Percentiles rank a stretch among this genome's conserved stretches.
Evolutionary conservation across 2,113 vertebrate genomes (phyloP).

Genomic region (Myotis yumanensis): DNA sequence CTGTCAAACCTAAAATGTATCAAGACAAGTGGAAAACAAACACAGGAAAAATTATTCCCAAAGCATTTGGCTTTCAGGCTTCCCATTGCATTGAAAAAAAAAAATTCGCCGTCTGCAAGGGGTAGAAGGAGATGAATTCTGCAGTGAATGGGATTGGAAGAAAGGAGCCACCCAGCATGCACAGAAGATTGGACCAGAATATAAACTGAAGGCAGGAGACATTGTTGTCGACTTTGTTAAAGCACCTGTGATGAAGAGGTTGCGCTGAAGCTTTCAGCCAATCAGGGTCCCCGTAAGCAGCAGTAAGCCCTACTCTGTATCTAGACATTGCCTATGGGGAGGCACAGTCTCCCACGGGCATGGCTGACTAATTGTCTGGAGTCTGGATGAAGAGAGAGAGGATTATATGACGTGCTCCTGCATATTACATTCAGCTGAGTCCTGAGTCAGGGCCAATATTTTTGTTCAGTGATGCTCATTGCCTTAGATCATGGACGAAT

Average conservation of each 20-base stretch:
- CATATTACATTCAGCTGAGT: slow-evolving; percentile 31
- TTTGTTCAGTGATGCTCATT: slow-evolving; percentile 40
- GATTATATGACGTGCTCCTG: not conserved
- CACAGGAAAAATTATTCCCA: slow-evolving; percentile 51
- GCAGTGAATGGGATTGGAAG: not conserved
- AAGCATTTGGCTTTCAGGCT: slow-evolving; percentile 8
- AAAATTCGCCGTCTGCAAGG: not conserved
- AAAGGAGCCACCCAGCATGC: not conserved
- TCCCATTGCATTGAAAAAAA: not conserved
- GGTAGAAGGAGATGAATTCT: not conserved
- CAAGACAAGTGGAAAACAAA: slow-evolving; percentile 66
- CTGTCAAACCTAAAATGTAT: slow-evolving; percentile 61
- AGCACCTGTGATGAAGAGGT: not conserved
- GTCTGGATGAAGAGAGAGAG: not conserved
- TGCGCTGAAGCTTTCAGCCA: not conserved
- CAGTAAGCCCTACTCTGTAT: not conserved
- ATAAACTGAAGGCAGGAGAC: not conserved
- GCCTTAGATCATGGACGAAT: not conserved
- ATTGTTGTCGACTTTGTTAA: not conserved
- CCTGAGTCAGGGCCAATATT: slow-evolving; percentile 47
- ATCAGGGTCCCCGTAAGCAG: not conserved
- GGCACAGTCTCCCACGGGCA: not conserved
- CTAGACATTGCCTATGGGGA: not conserved
- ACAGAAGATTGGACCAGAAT: not conserved
- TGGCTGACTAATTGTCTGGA: slow-evolving; percentile 62